Base-by-base conservation (phyloP, 2,888 invertebrate genomes). In the Orthosia cruda region DNA sequence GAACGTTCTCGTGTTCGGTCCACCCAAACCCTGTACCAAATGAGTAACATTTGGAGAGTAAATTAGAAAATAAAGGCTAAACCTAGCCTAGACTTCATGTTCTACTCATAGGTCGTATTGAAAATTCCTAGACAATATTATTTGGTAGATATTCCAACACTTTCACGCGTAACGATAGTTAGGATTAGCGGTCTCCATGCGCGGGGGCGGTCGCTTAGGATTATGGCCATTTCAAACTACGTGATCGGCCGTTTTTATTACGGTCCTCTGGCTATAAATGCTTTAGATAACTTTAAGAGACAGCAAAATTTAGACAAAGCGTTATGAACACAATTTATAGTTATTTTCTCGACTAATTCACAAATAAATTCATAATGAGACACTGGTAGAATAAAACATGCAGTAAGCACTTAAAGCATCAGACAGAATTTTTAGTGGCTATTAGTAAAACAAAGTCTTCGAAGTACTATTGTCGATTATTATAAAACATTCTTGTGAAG, bases 181-280 rank as follows among this genome's bases (percentile, higher is more conserved):
- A 47, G 82, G 84, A 86, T 87, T 87, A 87, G 76, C 74, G 82
- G 83, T 71, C 73, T 69, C 74, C 52, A 72, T 40, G 59, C 70
- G 63, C 78, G 82, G 76, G 59, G 68, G 26, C 26, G 63, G 55
- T 4, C 80, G 72, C 73, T 86, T 70, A 74, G 85, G 85, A 89
- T 89, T 90, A 90, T 83, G 80, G 86, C 85, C 86, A 86, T 89
- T 89, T 70, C 86, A 73, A 81, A 86, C 83, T 90, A 92, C 92
- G 93, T 93, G 93, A 92, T 90, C 86, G 81, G 85, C 77, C 74
- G 86, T 81, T 89, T 91, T 91, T 92, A 92, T 91, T 90, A 87
- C 88, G 81, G 84, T 88, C 82, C 84, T 82, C 73, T 45, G 77
- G 76, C 79, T 80, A 85, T 85, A 87, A 89, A 88, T 76, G 81